Percentiles rank a stretch among this genome's conserved stretches.
Evolutionary conservation across 2,888 invertebrate species (phyloP).

Genomic region (Drosophila lacicola): DNA sequence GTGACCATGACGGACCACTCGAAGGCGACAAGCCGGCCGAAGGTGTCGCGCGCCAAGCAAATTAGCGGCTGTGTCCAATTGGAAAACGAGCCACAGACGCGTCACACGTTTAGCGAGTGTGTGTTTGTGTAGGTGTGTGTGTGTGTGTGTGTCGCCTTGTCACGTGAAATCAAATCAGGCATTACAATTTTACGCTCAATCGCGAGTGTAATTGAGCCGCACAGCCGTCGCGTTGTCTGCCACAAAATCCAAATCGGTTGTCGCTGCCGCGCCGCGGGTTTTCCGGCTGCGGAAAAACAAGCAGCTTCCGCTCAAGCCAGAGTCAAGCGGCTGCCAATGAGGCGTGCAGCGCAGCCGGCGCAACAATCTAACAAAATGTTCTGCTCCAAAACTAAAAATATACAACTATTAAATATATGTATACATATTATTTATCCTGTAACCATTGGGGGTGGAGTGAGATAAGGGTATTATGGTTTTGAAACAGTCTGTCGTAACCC

Average conservation of each 20-base stretch:
- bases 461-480: no score
- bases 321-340: conserved; percentile 35
- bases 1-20: conserved; percentile 70
- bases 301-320: conserved; percentile 59
- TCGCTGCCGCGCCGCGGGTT: conserved; percentile 29
- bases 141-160: conserved; percentile 57
- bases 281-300: conserved; percentile 66
- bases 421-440: neutral
- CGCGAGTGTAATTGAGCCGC: conserved; percentile 84
- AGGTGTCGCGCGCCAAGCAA: conserved; percentile 81
- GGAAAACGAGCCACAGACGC: conserved; percentile 68
- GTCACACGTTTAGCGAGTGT: conserved; percentile 5
- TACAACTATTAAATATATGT: conserved; percentile 8
- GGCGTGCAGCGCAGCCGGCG: conserved; percentile 69
- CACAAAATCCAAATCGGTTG: conserved; percentile 73
- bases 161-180: conserved; percentile 82
- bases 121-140: conserved; percentile 9
- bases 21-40: conserved; percentile 38
- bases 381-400: conserved; percentile 42
- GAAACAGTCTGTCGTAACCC: no score
- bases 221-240: conserved; percentile 76
- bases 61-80: conserved; percentile 83
- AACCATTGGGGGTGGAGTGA: no score
- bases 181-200: conserved; percentile 85
- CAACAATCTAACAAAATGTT: conserved; percentile 50